Conservation (phyloP, 2,888 invertebrate species). For the Patella caerulea region DNA sequence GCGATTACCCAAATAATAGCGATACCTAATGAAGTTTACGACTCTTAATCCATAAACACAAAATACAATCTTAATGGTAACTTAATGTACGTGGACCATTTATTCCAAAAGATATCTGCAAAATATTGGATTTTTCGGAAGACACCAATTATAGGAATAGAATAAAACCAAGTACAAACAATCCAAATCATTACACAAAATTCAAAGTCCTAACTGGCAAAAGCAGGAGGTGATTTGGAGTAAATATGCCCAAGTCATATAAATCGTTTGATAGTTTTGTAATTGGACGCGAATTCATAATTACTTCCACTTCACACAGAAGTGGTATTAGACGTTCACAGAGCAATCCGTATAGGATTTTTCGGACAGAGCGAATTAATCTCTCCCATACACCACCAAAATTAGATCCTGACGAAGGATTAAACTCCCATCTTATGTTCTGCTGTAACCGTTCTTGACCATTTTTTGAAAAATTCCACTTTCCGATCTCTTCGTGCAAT, state of each 20-base stretch:
- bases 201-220: neutral
- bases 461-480: too few species aligned
- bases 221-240: neutral
- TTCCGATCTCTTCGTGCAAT: too few species aligned
- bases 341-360: neutral
- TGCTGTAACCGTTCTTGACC: neutral
- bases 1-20: too few species aligned
- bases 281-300: conserved; percentile 13
- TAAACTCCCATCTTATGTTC: conserved; percentile 12
- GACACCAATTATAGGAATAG: too few species aligned
- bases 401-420: conserved; percentile 24
- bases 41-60: too few species aligned
- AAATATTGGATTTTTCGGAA: too few species aligned
- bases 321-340: neutral
- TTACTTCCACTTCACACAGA: conserved; percentile 8
- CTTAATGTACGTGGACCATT: too few species aligned
- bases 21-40: too few species aligned
- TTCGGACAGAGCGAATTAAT: conserved; percentile 2
- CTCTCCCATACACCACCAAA: conserved; percentile 26
- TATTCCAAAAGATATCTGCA: too few species aligned
- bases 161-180: too few species aligned
- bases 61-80: too few species aligned
- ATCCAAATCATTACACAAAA: too few species aligned
- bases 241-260: neutral
- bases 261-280: neutral